Evolutionary conservation across 1,140 invertebrate genomes (phyloP).

Genomic region (Heterodera schachtii): DNA sequence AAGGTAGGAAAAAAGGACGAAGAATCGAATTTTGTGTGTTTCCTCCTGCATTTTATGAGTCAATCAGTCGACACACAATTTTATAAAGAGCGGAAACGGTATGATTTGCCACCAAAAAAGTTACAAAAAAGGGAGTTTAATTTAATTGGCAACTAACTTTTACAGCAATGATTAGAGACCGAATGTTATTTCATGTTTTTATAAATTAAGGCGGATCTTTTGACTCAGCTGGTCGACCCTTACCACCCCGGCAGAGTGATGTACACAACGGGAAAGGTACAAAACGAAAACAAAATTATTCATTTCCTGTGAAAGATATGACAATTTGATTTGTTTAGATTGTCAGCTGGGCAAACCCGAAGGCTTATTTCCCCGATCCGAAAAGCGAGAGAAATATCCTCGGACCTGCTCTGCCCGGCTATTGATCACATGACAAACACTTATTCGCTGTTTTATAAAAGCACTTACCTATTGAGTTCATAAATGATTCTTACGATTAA

Average conservation of each 20-base stretch:
- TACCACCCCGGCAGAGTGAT: constrained; percentile 42
- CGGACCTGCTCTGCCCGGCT: constrained; percentile 12
- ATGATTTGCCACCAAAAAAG: too few relatives aligned
- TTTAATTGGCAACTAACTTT: too few relatives aligned
- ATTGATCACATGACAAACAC: background rate
- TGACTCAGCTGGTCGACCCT: constrained; percentile 41
- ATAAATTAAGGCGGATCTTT: constrained; percentile 32
- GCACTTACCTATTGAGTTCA: background rate
- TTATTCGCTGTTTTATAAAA: background rate
- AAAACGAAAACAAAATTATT: background rate
- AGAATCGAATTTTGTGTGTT: constrained; percentile 7
- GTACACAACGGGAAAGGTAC: constrained; percentile 43
- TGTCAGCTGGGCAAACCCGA: constrained; percentile 45
- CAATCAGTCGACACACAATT: too few relatives aligned
- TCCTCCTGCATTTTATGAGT: too few relatives aligned
- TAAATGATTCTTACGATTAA: background rate
- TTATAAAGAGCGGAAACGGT: too few relatives aligned
- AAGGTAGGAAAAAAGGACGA: constrained; percentile 35
- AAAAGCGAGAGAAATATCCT: constrained; percentile 38
- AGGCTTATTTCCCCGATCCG: constrained; percentile 37
- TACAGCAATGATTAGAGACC: too few relatives aligned
- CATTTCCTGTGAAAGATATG: too few relatives aligned
- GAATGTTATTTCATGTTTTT: too few relatives aligned
- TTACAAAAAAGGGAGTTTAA: too few relatives aligned
- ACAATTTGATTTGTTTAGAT: constrained; percentile 30